Conservation (phyloP, 2,113 vertebrate genomes). For the Neolamprologus brichardi region DNA sequence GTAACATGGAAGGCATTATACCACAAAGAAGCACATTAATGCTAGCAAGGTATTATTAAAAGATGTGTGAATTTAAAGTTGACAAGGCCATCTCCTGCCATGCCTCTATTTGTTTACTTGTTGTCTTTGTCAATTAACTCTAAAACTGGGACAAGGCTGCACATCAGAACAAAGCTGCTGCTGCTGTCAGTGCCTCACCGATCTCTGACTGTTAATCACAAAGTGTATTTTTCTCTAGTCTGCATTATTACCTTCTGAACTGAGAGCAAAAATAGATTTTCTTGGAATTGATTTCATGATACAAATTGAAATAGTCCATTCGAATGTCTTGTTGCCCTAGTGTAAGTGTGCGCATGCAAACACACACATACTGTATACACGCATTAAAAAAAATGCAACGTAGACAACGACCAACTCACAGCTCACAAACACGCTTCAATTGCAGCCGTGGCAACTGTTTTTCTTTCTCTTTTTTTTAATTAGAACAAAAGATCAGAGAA, state of each 20-base stretch:
- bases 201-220: neutral
- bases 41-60: neutral
- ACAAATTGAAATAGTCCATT: neutral
- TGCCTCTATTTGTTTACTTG: neutral
- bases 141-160: neutral
- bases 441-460: slow-evolving; percentile 62
- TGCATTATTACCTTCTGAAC: neutral
- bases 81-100: neutral
- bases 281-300: neutral
- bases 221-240: neutral
- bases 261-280: neutral
- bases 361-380: neutral
- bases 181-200: neutral
- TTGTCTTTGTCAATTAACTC: neutral
- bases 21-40: neutral
- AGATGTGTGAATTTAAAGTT: neutral
- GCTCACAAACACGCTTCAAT: slow-evolving; percentile 32
- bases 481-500: slow-evolving; percentile 76
- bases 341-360: neutral
- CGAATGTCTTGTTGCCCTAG: neutral
- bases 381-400: neutral
- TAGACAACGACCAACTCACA: neutral
- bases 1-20: neutral
- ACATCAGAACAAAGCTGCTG: neutral
- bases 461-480: slow-evolving; percentile 69